These are phyloP conservation scores for Bubo bubo DNA, from an alignment of 2,113 vertebrate genomes.

Conservation along the genomic window DNA sequence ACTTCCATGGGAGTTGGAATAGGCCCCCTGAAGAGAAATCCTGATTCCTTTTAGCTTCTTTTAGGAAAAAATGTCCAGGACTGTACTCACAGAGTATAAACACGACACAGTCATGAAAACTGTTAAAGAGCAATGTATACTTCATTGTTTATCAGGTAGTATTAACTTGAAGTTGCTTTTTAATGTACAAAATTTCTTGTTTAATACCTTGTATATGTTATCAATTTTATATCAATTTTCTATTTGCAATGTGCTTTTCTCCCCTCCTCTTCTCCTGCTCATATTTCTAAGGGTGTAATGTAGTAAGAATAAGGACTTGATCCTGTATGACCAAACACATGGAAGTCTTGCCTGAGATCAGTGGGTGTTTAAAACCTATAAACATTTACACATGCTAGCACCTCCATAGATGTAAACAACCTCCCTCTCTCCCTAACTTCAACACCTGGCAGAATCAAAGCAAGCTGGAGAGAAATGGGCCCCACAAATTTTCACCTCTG, in stretches of 20 bases:
- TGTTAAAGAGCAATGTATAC: background rate
- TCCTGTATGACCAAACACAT: background rate
- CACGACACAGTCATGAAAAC: background rate
- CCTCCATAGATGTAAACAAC: constrained; percentile 5
- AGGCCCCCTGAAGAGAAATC: background rate
- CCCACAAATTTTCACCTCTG: constrained; percentile 37
- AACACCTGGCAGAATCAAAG: constrained; percentile 52
- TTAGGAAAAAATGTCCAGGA: background rate
- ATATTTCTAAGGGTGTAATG: background rate
- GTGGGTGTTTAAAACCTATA: background rate
- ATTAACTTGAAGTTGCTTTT: background rate
- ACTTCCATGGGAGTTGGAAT: background rate
- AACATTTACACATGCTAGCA: constrained; percentile 35
- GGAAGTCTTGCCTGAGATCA: background rate
- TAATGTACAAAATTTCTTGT: background rate
- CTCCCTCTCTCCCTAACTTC: background rate
- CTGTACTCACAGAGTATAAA: background rate
- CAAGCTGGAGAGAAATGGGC: background rate
- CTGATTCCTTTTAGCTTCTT: background rate
- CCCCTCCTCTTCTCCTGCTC: background rate
- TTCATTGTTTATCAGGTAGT: background rate
- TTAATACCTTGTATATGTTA: background rate
- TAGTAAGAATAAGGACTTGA: background rate
- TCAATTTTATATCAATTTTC: background rate
- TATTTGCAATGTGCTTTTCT: background rate